These are phyloP conservation scores for Zosterops pallidus DNA, from an alignment of 2,113 vertebrate genomes.

Conservation along the genomic window DNA sequence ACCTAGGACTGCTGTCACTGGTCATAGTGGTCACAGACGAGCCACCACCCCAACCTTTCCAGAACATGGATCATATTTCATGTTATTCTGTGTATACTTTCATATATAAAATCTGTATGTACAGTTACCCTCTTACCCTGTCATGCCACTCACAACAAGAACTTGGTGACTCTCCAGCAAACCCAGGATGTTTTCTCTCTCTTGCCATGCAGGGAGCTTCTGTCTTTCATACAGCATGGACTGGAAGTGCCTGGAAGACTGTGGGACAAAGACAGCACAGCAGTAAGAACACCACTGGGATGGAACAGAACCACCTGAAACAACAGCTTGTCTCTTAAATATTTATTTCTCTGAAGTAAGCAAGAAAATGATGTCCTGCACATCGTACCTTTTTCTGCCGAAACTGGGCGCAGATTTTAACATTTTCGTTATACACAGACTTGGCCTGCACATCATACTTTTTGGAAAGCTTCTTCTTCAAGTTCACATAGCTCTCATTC, in stretches of 20 bases:
- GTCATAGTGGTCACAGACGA: background rate
- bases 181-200: constrained; percentile 84
- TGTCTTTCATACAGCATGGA: constrained; percentile 89
- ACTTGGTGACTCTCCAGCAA: constrained; percentile 83
- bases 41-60: background rate
- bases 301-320: background rate
- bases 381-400: constrained; percentile 80
- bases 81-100: background rate
- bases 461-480: constrained; percentile 84
- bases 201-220: constrained; percentile 91
- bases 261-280: background rate
- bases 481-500: constrained; percentile 88
- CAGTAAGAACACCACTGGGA: background rate
- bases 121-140: constrained; percentile 81
- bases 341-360: background rate
- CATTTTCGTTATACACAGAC: constrained; percentile 80
- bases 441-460: constrained; percentile 76
- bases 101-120: background rate
- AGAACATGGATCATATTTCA: background rate
- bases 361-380: background rate
- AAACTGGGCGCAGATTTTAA: constrained; percentile 86
- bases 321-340: background rate
- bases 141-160: constrained; percentile 96
- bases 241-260: constrained; percentile 86
- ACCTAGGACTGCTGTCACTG: background rate